phyloP scores from a whole-genome alignment of 2,888 invertebrate genomes.

The Meganola albula region DNA sequence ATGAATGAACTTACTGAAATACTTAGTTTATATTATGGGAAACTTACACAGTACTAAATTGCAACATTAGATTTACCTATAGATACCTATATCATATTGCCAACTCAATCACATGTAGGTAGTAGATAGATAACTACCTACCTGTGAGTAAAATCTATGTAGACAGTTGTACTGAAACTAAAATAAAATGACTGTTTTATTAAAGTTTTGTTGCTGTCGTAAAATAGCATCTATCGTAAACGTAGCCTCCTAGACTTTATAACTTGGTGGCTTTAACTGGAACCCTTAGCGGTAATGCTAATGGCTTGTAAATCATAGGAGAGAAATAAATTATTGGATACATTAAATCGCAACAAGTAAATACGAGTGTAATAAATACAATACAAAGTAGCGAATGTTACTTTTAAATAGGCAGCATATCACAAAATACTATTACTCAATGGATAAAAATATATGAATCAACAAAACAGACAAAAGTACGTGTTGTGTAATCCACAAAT shows the following conservation, averaged over 20 bases:
- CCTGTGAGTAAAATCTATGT: constrained; percentile 28
- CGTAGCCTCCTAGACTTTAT: constrained; percentile 55
- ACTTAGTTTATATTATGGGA: too few species aligned
- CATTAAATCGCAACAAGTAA: constrained; percentile 50
- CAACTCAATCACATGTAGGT: too few species aligned
- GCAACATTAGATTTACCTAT: too few species aligned
- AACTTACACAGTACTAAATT: too few species aligned
- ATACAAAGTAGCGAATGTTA: constrained; percentile 41
- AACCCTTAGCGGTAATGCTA: constrained; percentile 53
- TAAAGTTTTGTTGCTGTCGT: constrained; percentile 48
- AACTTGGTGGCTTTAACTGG: constrained; percentile 49
- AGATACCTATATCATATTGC: too few species aligned
- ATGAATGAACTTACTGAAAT: too few species aligned
- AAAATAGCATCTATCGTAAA: constrained; percentile 61
- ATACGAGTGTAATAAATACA: constrained; percentile 47
- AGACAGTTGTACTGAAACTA: constrained; percentile 37
- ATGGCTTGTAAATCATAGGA: constrained; percentile 61
- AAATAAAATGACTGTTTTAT: constrained; percentile 43
- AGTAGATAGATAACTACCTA: too few species aligned
- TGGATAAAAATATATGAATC: constrained; percentile 12
- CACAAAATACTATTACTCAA: constrained; percentile 4
- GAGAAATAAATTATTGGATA: constrained; percentile 60
- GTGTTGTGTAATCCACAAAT: constrained; percentile 44
- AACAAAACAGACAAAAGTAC: constrained; percentile 13
- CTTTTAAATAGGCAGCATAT: constrained; percentile 11